phyloP scores from a whole-genome alignment of 2,797 vertebrate genomes.

The Schizopygopsis malacanthus region DNA sequence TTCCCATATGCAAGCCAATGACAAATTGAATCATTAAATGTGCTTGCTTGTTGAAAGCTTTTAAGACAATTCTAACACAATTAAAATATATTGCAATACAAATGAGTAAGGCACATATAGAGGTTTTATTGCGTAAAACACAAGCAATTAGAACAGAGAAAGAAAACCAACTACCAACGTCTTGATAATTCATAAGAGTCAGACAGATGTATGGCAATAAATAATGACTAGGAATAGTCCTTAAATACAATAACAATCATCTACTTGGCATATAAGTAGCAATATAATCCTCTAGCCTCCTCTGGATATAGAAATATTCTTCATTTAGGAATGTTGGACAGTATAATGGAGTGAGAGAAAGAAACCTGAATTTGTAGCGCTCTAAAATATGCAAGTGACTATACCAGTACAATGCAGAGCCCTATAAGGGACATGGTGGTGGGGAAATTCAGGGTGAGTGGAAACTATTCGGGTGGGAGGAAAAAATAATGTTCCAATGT shows the following conservation, averaged over 20 bases:
- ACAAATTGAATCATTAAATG: no score
- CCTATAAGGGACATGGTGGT: no score
- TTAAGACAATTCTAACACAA: no score
- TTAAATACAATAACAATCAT: conserved; percentile 88
- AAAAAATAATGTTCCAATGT: no score
- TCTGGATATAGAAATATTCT: conserved; percentile 81
- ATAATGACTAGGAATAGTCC: conserved; percentile 89
- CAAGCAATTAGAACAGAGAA: no score
- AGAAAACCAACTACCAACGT: conserved; percentile 84
- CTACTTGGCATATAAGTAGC: conserved; percentile 81
- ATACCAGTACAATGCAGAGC: conserved; percentile 62
- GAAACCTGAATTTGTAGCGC: conserved; percentile 73
- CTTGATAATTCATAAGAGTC: conserved; percentile 85
- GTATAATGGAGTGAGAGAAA: conserved; percentile 83
- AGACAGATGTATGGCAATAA: conserved; percentile 90
- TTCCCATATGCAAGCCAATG: no score
- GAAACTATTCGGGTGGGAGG: no score
- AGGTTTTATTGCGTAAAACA: no score
- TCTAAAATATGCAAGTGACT: conserved; percentile 79
- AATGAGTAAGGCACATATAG: no score
- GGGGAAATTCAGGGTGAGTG: no score
- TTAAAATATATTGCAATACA: no score
- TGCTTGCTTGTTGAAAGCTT: no score
- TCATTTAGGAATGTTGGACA: conserved; percentile 87
- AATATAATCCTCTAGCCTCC: conserved; percentile 87